These are phyloP conservation scores for Lordiphosa andalusiaca DNA, from an alignment of 2,888 invertebrate genomes.

Conservation along the genomic window DNA sequence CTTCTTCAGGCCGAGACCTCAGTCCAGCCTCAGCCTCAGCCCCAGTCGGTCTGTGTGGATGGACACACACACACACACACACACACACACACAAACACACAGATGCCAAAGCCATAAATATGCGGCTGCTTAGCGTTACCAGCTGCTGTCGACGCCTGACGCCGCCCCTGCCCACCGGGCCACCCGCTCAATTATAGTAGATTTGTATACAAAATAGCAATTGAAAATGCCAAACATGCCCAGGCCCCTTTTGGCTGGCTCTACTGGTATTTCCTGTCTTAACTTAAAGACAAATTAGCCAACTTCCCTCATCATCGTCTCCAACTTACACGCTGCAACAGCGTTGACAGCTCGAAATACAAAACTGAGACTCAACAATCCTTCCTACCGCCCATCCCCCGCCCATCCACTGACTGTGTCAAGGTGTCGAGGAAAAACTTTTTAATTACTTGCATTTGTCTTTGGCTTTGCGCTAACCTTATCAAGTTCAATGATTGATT, in stretches of 20 bases:
- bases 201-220: constrained; percentile 26
- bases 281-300: too few relatives aligned
- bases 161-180: constrained; percentile 4
- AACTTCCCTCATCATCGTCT: too few relatives aligned
- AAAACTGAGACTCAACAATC: constrained; percentile 10
- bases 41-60: too few relatives aligned
- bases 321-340: constrained; percentile 2
- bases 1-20: constrained; percentile 5
- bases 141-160: constrained; percentile 10
- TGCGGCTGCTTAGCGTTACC: constrained; percentile 12
- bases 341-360: constrained; percentile 21
- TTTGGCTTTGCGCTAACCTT: constrained; percentile 2
- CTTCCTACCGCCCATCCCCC: too few relatives aligned
- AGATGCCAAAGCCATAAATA: constrained; percentile 16
- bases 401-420: constrained; percentile 7
- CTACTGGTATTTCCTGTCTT: too few relatives aligned
- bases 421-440: constrained; percentile 32
- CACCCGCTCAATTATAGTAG: constrained; percentile 35
- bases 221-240: constrained; percentile 18
- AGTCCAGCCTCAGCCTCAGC: too few relatives aligned
- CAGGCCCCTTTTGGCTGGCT: too few relatives aligned
- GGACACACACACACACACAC: constrained; percentile 18
- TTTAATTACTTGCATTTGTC: constrained; percentile 40
- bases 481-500: constrained; percentile 31
- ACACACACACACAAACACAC: constrained; percentile 19